Conservation (phyloP, 2,888 invertebrate species). For the Drosophila parthenogenetica region DNA sequence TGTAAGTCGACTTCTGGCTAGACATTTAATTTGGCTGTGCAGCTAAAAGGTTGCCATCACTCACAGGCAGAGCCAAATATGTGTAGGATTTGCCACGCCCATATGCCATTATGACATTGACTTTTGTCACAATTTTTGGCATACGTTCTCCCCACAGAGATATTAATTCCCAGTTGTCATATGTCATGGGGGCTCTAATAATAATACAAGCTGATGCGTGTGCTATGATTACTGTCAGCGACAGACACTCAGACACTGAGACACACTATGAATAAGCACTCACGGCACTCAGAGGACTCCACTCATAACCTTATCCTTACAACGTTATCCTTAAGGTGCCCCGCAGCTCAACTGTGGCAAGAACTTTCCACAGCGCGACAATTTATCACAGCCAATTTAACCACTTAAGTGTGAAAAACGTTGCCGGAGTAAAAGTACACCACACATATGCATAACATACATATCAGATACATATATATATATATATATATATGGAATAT, state of each 20-base stretch:
- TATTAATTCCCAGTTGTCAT: conserved; percentile 78
- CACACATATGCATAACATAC: conserved; percentile 42
- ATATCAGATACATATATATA: conserved; percentile 14
- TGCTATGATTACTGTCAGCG: conserved; percentile 79
- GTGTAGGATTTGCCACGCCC: conserved; percentile 10
- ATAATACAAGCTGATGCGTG: conserved; percentile 72
- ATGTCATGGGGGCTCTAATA: conserved; percentile 74
- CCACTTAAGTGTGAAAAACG: conserved; percentile 80
- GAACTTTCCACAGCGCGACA: conserved; percentile 73
- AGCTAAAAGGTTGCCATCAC: conserved; percentile 75
- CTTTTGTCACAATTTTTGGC: conserved; percentile 51
- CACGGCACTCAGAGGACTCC: conserved; percentile 23
- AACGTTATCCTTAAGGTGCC: conserved; percentile 68
- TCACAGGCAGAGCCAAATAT: conserved; percentile 47
- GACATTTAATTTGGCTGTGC: conserved; percentile 71
- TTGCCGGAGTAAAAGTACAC: conserved; percentile 47
- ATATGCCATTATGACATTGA: conserved; percentile 59
- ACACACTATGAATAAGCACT: conserved; percentile 69
- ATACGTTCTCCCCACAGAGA: conserved; percentile 13
- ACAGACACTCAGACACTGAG: conserved; percentile 36
- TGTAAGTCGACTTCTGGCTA: conserved; percentile 47
- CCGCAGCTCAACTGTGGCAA: conserved; percentile 60
- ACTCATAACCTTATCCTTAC: conserved; percentile 57
- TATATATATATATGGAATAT: conserved; percentile 4
- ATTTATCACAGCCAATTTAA: conserved; percentile 82